Conservation (phyloP, 2,888 invertebrate species). For the Thecophora atra region DNA sequence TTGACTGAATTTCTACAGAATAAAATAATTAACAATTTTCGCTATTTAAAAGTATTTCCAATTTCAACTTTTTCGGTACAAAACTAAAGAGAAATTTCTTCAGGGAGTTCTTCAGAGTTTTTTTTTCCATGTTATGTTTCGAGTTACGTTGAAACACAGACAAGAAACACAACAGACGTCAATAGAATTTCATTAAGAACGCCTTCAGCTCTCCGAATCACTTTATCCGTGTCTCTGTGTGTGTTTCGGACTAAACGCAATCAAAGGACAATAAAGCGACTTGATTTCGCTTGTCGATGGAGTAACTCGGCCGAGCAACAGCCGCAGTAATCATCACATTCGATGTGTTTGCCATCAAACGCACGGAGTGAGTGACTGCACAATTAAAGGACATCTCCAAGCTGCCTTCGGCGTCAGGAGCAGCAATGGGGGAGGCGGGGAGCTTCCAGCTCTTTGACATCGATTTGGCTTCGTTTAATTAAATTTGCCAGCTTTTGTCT, state of each 20-base stretch:
- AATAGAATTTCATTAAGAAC: too few species aligned
- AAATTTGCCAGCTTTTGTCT: slow-evolving; percentile 7
- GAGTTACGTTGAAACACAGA: too few species aligned
- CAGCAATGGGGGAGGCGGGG: neutral
- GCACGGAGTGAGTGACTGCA: neutral
- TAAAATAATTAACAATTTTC: too few species aligned
- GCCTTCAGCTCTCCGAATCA: too few species aligned
- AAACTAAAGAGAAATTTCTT: too few species aligned
- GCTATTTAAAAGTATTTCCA: too few species aligned
- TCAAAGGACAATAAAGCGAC: neutral
- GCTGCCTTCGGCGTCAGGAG: neutral
- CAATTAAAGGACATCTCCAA: too few species aligned
- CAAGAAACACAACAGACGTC: too few species aligned
- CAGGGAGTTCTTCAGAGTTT: too few species aligned
- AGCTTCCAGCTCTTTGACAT: neutral
- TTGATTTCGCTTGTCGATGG: neutral
- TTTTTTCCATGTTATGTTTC: too few species aligned
- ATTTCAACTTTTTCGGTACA: too few species aligned
- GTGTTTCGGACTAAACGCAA: neutral
- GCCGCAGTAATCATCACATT: neutral
- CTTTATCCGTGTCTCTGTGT: neutral
- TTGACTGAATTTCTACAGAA: too few species aligned
- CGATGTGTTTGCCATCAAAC: neutral
- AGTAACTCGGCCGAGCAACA: neutral
- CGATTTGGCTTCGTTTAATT: slow-evolving; percentile 9